Evolutionary conservation across 2,113 vertebrate genomes (phyloP), one percentile per base, ranked within the genome.

Genomic region (Psettodes erumei): DNA sequence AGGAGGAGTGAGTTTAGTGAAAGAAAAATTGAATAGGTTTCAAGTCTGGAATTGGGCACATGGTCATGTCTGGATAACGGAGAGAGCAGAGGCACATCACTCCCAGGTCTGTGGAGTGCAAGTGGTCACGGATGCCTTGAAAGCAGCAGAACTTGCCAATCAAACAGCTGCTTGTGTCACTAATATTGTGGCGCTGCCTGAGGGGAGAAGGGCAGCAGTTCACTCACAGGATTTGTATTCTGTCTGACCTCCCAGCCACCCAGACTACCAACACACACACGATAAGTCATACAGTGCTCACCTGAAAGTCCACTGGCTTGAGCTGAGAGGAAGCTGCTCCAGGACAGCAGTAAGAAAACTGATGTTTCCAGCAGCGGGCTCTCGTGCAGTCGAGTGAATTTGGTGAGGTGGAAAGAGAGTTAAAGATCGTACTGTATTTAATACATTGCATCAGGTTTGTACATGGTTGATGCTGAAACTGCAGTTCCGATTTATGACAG

Each of bases 271-370:
- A 58, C 59, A 55, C 55, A 71, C 63, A 54, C 47, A 54, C 27
- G 50, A 48, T 10, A 74, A 51, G 50, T 38, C 19, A 59, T 18
- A 66, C 3, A 33, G 8, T 6, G 74, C 93, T 93, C 86, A 96
- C 95, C 95, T 92, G 94, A 96, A 71, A 96, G 94, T 61, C 95
- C 93, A 6, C 93, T 82, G 0, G 95, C 94, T 89, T 96, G 95
- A 1, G 95, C 94, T 37, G 94, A 95, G 90, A 96, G 91, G 93
- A 96, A 96, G 62, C 95, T 94, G 71, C 94, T 95, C 95, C 95
- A 96, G 38, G 95, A 96, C 0, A 96, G 87, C 3, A 96, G 93
- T 86, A 96, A 95, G 90, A 96, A 93, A 42, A 96, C 88, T 13
- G 94, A 95, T 0, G 93, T 95, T 80, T 96, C 96, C 93, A 96